Base-by-base conservation (phyloP, 2,113 vertebrate genomes). In the Menidia beryllina region DNA sequence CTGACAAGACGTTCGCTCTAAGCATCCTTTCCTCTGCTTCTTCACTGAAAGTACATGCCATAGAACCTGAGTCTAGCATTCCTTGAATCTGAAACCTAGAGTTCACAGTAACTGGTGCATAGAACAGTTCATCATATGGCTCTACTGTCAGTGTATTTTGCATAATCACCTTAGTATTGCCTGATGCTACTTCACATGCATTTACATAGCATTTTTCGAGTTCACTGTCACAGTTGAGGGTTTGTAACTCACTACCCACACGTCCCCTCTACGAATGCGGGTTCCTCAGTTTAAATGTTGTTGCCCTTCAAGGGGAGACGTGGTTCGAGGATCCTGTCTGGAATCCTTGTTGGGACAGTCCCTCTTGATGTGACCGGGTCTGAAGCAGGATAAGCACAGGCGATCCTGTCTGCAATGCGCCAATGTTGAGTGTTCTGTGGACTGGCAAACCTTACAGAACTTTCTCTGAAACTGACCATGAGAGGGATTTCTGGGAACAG, bases 331-430 rank as follows among this genome's bases (percentile, higher is more conserved):
- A 15, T 14, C 5, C 13, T 53, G 51, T 53, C 7, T 7, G 5
- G 36, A 1, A 7, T 20, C 14, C 0, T 13, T 19, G 6, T 57
- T 57, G 17, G 83, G 75, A 5, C 74, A 84, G 30, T 78, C 10
- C 23, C 24, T 79, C 11, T 85, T 82, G 1, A 77, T 65, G 10
- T 84, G 78, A 0, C 67, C 60, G 25, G 82, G 64, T 10, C 55
- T 5, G 34, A 87, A 79, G 12, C 69, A 82, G 17, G 38, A 55
- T 7, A 84, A 25, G 11, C 75, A 84, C 8, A 75, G 14, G 15
- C 15, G 43, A 1, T 72, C 43, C 17, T 69, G 57, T 45, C 78
- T 77, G 23, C 82, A 87, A 41, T 87, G 82, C 48, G 59, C 53
- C 10, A 71, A 20, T 1, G 75, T 87, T 1, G 82, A 82, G 8